A percentile compares a stretch with the other conserved stretches of the same genome.
phyloP scores from a whole-genome alignment of 2,888 invertebrate genomes.

The Drepana falcataria region DNA sequence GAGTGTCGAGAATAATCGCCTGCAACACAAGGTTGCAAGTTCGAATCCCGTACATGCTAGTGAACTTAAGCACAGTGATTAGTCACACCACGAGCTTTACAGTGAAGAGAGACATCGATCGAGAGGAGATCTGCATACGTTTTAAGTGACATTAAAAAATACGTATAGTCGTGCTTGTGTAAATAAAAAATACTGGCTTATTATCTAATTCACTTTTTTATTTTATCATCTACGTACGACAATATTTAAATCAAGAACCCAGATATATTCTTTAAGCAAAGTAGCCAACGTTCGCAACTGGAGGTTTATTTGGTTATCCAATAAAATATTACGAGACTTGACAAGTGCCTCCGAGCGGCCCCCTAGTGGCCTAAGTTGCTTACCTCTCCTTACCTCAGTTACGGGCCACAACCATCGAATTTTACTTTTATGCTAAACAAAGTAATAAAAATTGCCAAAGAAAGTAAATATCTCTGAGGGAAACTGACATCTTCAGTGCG shows the following conservation, averaged over 20 bases:
- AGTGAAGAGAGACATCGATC: too few relatives aligned
- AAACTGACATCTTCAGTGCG: slow-evolving; percentile 3
- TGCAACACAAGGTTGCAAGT: too few relatives aligned
- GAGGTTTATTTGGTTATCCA: slow-evolving; percentile 74
- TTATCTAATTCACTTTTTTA: too few relatives aligned
- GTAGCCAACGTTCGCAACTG: slow-evolving; percentile 42
- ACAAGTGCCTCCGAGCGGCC: slow-evolving; percentile 65
- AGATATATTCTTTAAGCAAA: slow-evolving; percentile 33
- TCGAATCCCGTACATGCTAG: too few relatives aligned
- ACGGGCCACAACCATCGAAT: slow-evolving; percentile 47
- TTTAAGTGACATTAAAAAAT: too few relatives aligned
- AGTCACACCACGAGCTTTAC: too few relatives aligned
- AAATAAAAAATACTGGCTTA: too few relatives aligned
- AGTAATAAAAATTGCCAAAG: slow-evolving; percentile 15
- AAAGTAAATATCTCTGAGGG: slow-evolving; percentile 27
- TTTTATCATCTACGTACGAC: too few relatives aligned
- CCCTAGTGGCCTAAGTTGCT: slow-evolving; percentile 50
- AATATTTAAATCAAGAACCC: slow-evolving; percentile 1
- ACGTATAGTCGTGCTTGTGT: too few relatives aligned
- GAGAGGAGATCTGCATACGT: too few relatives aligned
- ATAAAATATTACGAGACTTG: slow-evolving; percentile 77
- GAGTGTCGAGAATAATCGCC: too few relatives aligned
- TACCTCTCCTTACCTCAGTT: slow-evolving; percentile 48
- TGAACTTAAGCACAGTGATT: too few relatives aligned
- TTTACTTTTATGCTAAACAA: slow-evolving; percentile 27